These are phyloP conservation scores for Petromus typicus DNA, from an alignment of 2,113 vertebrate species.

Conservation along the genomic window DNA sequence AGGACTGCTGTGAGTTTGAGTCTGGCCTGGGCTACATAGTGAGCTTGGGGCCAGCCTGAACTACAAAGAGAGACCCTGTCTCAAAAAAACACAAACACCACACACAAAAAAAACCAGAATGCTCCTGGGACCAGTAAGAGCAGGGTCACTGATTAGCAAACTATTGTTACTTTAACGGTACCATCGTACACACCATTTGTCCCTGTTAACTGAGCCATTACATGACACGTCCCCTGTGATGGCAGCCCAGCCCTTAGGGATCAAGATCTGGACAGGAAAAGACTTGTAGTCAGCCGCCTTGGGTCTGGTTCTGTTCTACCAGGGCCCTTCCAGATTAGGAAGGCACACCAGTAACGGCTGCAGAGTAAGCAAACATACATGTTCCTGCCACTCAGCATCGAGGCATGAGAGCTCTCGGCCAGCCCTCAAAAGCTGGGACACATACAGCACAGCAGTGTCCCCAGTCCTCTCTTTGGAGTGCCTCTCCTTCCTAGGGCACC, in stretches of 20 bases:
- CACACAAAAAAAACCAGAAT: too few species aligned
- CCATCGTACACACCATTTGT: accelerated
- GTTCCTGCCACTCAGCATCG: neutral
- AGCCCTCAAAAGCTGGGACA: neutral
- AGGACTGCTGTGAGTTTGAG: too few species aligned
- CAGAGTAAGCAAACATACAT: neutral
- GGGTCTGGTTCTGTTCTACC: neutral
- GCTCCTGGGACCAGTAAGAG: neutral
- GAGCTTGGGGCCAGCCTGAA: too few species aligned
- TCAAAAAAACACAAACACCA: too few species aligned
- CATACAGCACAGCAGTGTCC: neutral
- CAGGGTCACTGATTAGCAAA: too few species aligned
- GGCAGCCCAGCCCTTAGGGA: neutral
- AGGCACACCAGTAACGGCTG: neutral
- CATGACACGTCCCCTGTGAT: neutral
- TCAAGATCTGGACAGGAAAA: neutral
- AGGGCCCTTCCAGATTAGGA: neutral
- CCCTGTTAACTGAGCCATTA: neutral
- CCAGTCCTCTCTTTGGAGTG: neutral
- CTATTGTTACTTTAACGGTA: neutral
- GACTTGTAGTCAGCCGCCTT: neutral
- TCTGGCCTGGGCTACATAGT: too few species aligned
- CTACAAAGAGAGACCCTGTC: too few species aligned
- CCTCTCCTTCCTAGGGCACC: neutral
- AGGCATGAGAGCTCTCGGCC: too few species aligned